These are phyloP conservation scores for Hoplodrina blanda DNA, from an alignment of 2,888 invertebrate species.

Conservation along the genomic window DNA sequence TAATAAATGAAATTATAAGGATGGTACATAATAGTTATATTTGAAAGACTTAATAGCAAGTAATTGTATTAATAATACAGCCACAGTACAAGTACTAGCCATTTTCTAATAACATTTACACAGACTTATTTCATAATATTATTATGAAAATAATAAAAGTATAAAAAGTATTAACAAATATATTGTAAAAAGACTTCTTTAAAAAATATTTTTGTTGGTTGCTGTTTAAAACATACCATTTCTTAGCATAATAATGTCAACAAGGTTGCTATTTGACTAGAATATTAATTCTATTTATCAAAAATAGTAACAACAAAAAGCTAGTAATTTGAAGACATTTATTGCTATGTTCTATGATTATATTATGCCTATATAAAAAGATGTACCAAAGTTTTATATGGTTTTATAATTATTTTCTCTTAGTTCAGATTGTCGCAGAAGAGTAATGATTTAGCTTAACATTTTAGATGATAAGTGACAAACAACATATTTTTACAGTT, in stretches of 20 bases:
- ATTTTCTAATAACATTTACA: not conserved
- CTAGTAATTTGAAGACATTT: conserved; percentile 1
- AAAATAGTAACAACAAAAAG: not conserved
- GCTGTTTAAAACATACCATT: not conserved
- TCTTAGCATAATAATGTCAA: conserved; percentile 1
- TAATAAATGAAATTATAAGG: not conserved
- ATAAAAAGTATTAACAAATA: not conserved
- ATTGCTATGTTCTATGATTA: not conserved
- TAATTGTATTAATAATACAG: not conserved
- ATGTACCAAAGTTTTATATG: not conserved
- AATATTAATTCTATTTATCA: not conserved
- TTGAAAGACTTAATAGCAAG: not conserved
- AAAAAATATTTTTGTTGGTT: not conserved
- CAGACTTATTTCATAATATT: not conserved
- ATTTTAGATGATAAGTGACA: not conserved
- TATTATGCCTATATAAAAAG: no score
- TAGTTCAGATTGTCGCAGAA: not conserved
- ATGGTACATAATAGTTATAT: not conserved
- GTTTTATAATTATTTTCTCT: not conserved
- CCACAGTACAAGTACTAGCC: not conserved
- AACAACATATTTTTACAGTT: not conserved
- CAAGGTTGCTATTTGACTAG: not conserved
- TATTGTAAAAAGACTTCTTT: not conserved
- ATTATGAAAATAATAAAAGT: not conserved
- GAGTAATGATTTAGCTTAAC: not conserved